Evolutionary conservation across 2,113 vertebrate species (phyloP).

Genomic region (Smithornis capensis): DNA sequence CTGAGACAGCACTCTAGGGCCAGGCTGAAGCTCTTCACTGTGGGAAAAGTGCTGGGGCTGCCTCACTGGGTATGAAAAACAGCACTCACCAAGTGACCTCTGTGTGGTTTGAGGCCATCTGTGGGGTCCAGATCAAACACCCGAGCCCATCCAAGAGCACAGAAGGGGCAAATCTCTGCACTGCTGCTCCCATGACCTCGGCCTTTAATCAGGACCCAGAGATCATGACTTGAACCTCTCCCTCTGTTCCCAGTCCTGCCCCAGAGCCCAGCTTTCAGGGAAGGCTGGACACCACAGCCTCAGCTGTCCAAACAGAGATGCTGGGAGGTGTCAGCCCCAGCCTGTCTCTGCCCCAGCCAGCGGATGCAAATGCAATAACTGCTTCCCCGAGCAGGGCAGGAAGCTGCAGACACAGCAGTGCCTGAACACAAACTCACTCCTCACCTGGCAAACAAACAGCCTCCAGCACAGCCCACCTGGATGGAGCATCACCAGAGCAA

Average conservation of each 20-base stretch:
- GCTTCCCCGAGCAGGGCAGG: not conserved
- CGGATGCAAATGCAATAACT: not conserved
- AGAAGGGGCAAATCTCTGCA: not conserved
- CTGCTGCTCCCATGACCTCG: fast-evolving
- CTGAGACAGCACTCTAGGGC: fast-evolving
- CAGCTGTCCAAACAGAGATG: not conserved
- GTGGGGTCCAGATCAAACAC: not conserved
- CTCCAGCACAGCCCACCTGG: not conserved
- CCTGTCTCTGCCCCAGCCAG: not conserved
- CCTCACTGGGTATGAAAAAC: not conserved
- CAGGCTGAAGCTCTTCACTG: not conserved
- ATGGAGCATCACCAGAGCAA: not conserved
- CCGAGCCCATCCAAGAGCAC: not conserved
- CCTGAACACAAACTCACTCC: not conserved
- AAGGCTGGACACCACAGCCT: not conserved
- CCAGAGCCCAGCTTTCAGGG: fast-evolving
- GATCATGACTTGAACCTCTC: not conserved
- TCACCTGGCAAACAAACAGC: not conserved
- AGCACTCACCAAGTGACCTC: not conserved
- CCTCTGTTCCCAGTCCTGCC: not conserved
- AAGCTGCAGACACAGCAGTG: not conserved
- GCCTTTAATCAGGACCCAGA: not conserved
- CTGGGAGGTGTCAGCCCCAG: not conserved
- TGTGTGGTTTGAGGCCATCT: not conserved
- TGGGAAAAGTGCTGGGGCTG: not conserved